A percentile compares a stretch with the other conserved stretches of the same genome.
Evolutionary conservation across 2,797 vertebrate genomes (phyloP).

Genomic region (Tarsius wallacei): DNA sequence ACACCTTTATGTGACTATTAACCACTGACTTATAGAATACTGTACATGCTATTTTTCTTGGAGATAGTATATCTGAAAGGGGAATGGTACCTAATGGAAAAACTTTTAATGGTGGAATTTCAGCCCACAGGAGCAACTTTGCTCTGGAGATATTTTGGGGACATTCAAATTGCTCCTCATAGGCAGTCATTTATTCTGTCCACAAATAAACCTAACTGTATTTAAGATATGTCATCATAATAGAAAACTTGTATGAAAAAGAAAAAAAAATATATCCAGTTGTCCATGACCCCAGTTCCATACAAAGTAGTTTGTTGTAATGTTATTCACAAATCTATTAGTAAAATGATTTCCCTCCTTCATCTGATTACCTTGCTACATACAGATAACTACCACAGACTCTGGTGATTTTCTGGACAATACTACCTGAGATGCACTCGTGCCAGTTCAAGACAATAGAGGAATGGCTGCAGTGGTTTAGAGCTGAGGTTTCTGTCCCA

Average conservation of each 20-base stretch:
- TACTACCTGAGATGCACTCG: background rate
- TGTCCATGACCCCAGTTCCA: background rate
- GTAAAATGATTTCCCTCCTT: background rate
- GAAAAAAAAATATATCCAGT: background rate
- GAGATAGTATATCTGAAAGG: background rate
- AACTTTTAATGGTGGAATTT: background rate
- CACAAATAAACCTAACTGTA: background rate
- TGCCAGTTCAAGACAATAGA: background rate
- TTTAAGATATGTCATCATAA: background rate
- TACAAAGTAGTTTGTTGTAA: background rate
- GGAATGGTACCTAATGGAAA: background rate
- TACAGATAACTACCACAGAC: background rate
- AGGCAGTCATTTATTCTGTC: constrained; percentile 4
- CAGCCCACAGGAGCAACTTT: background rate
- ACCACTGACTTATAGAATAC: background rate
- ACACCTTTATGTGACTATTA: background rate
- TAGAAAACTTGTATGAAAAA: constrained; percentile 27
- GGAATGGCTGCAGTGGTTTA: background rate
- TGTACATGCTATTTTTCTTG: background rate
- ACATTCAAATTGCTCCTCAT: background rate
- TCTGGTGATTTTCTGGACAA: background rate
- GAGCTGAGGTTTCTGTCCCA: background rate
- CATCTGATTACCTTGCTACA: constrained; percentile 11
- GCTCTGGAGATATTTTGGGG: background rate
- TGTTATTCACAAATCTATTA: background rate